Evolutionary conservation across 2,888 invertebrate genomes (phyloP).

Genomic region (Scaptomyza flava): DNA sequence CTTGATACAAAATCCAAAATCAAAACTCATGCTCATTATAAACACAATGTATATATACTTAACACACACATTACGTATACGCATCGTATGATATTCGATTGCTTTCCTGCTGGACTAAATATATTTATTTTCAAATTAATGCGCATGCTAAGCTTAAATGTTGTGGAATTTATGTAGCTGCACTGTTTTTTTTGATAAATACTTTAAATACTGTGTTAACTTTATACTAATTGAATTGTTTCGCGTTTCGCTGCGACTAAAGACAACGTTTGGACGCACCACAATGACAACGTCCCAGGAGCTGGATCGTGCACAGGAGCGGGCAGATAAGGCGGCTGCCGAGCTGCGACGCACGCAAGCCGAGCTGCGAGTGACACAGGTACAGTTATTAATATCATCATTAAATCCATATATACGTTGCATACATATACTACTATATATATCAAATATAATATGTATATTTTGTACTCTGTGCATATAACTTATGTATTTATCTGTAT

Average conservation of each 20-base stretch:
- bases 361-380: conserved; percentile 95
- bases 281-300: conserved; percentile 93
- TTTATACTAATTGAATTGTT: conserved; percentile 66
- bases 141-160: conserved; percentile 19
- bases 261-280: conserved; percentile 92
- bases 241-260: conserved; percentile 44
- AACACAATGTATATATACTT: conserved; percentile 11
- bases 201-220: neutral
- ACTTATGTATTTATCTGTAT: conserved; percentile 19
- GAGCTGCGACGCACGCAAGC: conserved; percentile 95
- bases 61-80: conserved; percentile 38
- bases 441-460: conserved; percentile 27
- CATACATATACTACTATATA: conserved; percentile 23
- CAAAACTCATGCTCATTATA: conserved; percentile 52
- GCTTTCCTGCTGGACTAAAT: conserved; percentile 51
- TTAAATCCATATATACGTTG: conserved; percentile 13
- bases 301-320: conserved; percentile 92
- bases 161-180: conserved; percentile 33
- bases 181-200: conserved; percentile 5
- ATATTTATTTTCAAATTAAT: conserved; percentile 10
- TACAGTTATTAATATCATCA: conserved; percentile 55
- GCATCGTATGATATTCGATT: conserved; percentile 42
- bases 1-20: conserved; percentile 32
- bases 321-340: conserved; percentile 93
- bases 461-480: conserved; percentile 29